These are phyloP conservation scores for Chrysomela aeneicollis DNA, from an alignment of 2,888 invertebrate genomes.

Conservation along the genomic window DNA sequence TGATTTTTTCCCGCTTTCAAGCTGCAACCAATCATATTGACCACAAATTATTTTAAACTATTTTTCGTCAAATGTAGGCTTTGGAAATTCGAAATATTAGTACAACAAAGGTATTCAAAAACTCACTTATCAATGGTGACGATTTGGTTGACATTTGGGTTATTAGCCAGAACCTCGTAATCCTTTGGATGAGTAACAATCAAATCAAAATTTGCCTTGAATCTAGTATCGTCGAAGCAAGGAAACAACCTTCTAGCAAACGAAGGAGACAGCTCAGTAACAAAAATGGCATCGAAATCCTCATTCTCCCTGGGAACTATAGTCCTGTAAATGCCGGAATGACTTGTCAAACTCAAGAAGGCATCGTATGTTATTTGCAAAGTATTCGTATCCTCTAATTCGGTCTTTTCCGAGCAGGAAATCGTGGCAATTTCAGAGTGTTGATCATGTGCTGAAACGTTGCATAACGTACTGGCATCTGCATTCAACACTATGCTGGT, in stretches of 20 bases:
- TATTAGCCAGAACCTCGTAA: constrained; percentile 10
- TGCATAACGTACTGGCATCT: not conserved
- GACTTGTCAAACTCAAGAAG: not conserved
- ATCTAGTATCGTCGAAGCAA: constrained; percentile 80
- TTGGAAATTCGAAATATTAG: too few relatives aligned
- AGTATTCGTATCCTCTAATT: not conserved
- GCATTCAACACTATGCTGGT: constrained; percentile 6
- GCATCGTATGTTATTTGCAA: constrained; percentile 8
- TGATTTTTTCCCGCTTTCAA: too few relatives aligned
- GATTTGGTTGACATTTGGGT: not conserved
- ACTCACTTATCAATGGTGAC: not conserved
- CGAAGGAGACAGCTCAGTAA: constrained; percentile 13
- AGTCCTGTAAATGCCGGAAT: constrained; percentile 13
- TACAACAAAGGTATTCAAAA: too few relatives aligned
- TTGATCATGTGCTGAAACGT: not conserved
- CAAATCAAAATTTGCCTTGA: constrained; percentile 75
- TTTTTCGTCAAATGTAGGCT: too few relatives aligned
- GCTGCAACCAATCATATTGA: too few relatives aligned
- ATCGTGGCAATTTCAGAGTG: constrained; percentile 11
- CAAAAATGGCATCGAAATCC: not conserved
- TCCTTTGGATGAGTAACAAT: constrained; percentile 4
- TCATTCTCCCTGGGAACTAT: not conserved
- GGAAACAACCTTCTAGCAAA: constrained; percentile 72
- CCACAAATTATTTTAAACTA: too few relatives aligned
- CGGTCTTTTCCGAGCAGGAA: not conserved